Evolutionary conservation across 1,140 invertebrate genomes (phyloP), one percentile per base, ranked within the genome.

Genomic region (Arctopsyche grandis): DNA sequence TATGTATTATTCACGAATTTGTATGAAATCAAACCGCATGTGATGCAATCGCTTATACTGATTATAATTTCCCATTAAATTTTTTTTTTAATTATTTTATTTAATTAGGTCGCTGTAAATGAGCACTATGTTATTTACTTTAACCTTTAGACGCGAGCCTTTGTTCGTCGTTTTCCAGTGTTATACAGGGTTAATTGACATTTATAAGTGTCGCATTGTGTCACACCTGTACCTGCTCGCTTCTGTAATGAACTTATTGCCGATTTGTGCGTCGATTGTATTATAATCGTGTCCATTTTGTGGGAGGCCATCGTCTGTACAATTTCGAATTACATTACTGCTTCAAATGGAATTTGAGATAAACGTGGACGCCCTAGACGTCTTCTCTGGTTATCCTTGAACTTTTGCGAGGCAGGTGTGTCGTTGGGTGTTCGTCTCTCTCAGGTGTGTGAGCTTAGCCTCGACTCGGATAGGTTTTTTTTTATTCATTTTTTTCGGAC

Each of bases 301-400:
- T 38, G 7, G 3, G 7, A 38, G 29, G 29, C 29, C 29, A 38
- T 7, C 29, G n/a, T 38, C 1, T 4, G 29, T 38, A 38, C 29
- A 38, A 38, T 1, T 38, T 38, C 7, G 29, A 1, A 38, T 38
- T 38, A 1, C 29, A 38, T 38, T 38, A 38, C 29, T 38, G 29
- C 29, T 38, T 38, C 7, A 38, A 38, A 38, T 38, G 29, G 29
- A 4, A 38, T 38, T 38, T 38, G 16, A 5, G 10, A 12, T 52
- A 52, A 12, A 52, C 12, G 16, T 52, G 16, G 16, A 52, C 12
- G 16, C 10, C 10, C 10, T 10, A 52, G 48, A 52, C 10, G 16
- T 52, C 12, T 3, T 3, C 48, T 56, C 19, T 44, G 52, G 74
- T 76, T 76, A 63, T 76, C 74, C 74, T 76, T 76, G 74, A 76